Conservation (phyloP, 2,113 vertebrate genomes). For the Scophthalmus maximus region DNA sequence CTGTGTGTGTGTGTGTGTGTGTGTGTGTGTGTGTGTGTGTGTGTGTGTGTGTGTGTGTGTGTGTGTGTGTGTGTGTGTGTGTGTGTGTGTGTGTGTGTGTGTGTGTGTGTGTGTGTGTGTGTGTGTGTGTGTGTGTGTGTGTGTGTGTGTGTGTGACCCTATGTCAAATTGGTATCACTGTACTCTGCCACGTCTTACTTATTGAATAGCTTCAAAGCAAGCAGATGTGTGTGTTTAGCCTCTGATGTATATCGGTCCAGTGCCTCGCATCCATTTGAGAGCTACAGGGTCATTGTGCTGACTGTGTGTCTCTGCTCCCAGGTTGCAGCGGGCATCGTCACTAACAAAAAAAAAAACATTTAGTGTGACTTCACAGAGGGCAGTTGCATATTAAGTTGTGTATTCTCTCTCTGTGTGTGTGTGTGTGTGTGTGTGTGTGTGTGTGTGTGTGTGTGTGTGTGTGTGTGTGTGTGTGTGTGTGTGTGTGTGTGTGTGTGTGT, state of each 20-base stretch:
- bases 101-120: not conserved
- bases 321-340: slow-evolving; percentile 70
- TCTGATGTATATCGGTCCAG: slow-evolving; percentile 45
- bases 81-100: not conserved
- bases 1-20: not conserved
- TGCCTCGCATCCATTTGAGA: slow-evolving; percentile 47
- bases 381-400: slow-evolving; percentile 35
- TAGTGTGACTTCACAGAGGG: slow-evolving; percentile 62
- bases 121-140: not conserved
- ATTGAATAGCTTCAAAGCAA: slow-evolving; percentile 39
- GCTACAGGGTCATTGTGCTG: slow-evolving; percentile 58
- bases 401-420: slow-evolving; percentile 20
- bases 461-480: slow-evolving; percentile 36
- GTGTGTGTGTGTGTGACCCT: slow-evolving; percentile 5
- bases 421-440: slow-evolving; percentile 30
- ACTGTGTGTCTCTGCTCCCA: slow-evolving; percentile 61
- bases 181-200: slow-evolving; percentile 7
- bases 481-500: slow-evolving; percentile 23
- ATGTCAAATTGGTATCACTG: slow-evolving; percentile 41
- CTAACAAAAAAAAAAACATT: slow-evolving; percentile 72
- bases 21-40: not conserved
- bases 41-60: not conserved
- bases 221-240: slow-evolving; percentile 63
- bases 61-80: not conserved
- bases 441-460: slow-evolving; percentile 33